These are phyloP conservation scores for Rhinichthys klamathensis DNA, from an alignment of 2,113 vertebrate species.

Conservation along the genomic window DNA sequence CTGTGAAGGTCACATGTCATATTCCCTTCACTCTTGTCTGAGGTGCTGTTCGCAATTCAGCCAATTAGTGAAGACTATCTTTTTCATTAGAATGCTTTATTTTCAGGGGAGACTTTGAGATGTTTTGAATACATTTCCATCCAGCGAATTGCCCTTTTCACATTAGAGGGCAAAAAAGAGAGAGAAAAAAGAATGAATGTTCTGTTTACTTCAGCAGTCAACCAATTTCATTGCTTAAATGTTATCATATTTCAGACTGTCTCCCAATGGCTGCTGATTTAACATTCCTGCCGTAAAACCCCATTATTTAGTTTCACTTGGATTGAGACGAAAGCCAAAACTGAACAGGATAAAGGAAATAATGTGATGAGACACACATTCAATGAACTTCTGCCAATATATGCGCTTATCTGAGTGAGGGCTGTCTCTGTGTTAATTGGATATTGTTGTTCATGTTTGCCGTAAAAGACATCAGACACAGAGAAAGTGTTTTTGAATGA, in stretches of 20 bases:
- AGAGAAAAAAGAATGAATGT: conserved; percentile 15
- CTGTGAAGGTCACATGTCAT: not conserved
- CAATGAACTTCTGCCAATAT: conserved; percentile 28
- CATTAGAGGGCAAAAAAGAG: conserved; percentile 35
- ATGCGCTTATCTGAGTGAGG: conserved; percentile 18
- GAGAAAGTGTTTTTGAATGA: conserved; percentile 30
- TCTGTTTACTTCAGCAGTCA: conserved; percentile 57
- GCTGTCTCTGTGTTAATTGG: conserved; percentile 49
- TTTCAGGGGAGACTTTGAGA: conserved; percentile 20
- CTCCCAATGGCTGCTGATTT: conserved; percentile 42
- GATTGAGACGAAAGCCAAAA: conserved; percentile 44
- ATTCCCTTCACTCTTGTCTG: not conserved
- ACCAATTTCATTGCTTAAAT: conserved; percentile 55
- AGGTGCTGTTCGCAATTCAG: not conserved
- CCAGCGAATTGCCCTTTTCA: conserved; percentile 46
- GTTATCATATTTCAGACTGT: conserved; percentile 53
- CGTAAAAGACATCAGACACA: not conserved
- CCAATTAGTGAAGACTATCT: conserved; percentile 22
- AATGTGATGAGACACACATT: conserved; percentile 34
- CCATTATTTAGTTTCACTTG: conserved; percentile 57
- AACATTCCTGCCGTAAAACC: conserved; percentile 53
- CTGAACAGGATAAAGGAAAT: conserved; percentile 25
- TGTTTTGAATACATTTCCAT: conserved; percentile 33
- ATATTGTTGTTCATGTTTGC: conserved; percentile 45
- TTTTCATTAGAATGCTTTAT: conserved; percentile 41